Evolutionary conservation across 2,888 invertebrate species (phyloP), one percentile per base, ranked within the genome.

Genomic region (Acrobasis repandana): DNA sequence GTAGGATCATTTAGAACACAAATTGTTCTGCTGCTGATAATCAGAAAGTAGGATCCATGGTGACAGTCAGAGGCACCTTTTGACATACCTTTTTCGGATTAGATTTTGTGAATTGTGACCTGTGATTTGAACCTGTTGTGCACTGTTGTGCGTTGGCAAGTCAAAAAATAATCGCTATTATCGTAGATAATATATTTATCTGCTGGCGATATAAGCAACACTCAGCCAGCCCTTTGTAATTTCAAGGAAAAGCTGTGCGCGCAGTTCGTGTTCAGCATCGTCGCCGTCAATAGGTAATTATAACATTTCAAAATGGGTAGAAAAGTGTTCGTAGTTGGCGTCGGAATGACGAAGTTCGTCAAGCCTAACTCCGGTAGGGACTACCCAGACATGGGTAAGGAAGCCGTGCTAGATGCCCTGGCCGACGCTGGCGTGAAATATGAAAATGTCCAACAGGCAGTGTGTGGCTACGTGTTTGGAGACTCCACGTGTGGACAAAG

Each of bases 341-440:
- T 98, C 71, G 98, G 98, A 67, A 99, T 99, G 98, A 98, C 98
- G 66, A 98, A 98, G 94, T 99, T 99, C 90, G 96, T 97, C 78
- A 99, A 99, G 87, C 99, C 99, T 54, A 98, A 97, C 58, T 93
- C 95, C 58, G 94, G 96, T 71, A 95, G 95, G 74, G 99, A 99
- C 85, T 99, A 99, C 83, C 99, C 99, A 0, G 96, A 98, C 71
- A 95, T 99, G 94, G 98, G 97, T 15, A 96, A 97, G 77, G 99
- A 99, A 92, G 97, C 99, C 1, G 96, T 98, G 0, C 93, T 94
- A 14, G 97, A 96, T 68, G 99, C 99, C 14, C 86, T 99, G 9
- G 87, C 94, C 18, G 99, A 99, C 92, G 96, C 97, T 15, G 94
- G 94, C 64, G 88, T 98, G 33, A 86, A 93, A 20, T 97, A 97